A percentile compares a stretch with the other conserved stretches of the same genome.
Evolutionary conservation across 1,140 invertebrate genomes (phyloP).

Genomic region (Trachymyrmex cornetzi): DNA sequence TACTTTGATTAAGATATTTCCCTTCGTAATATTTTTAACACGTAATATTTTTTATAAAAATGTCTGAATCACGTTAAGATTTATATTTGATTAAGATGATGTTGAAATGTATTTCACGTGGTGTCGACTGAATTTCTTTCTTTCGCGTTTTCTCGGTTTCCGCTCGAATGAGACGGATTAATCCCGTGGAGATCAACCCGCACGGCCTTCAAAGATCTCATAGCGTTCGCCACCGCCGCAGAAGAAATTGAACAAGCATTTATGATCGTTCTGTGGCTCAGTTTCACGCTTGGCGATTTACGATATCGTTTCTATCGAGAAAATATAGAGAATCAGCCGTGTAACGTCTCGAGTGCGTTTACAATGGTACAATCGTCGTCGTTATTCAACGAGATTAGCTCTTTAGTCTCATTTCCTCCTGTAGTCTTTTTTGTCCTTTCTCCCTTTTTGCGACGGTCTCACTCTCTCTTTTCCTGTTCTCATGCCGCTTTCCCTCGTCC

Average conservation of each 20-base stretch:
- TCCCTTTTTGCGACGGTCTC: neutral
- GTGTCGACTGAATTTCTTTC: neutral
- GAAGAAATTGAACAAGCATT: slow-evolving; percentile 52
- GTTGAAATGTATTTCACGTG: neutral
- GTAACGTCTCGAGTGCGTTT: slow-evolving; percentile 4
- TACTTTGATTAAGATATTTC: too few relatives aligned
- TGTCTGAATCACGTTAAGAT: neutral
- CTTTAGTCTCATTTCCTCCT: slow-evolving; percentile 33
- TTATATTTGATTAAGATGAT: slow-evolving; percentile 15
- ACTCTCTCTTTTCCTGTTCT: neutral
- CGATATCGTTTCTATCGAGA: slow-evolving; percentile 48
- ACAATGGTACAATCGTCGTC: slow-evolving; percentile 37
- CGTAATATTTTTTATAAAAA: neutral
- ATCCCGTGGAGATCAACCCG: slow-evolving; percentile 32
- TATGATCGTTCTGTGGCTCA: slow-evolving; percentile 24
- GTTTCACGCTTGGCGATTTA: slow-evolving; percentile 47
- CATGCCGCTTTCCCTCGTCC: slow-evolving; percentile 31
- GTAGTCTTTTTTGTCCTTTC: neutral
- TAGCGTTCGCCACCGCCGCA: neutral
- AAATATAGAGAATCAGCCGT: slow-evolving; percentile 13
- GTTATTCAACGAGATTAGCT: slow-evolving; percentile 63
- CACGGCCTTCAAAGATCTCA: slow-evolving; percentile 3
- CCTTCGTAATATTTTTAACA: too few relatives aligned
- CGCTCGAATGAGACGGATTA: slow-evolving; percentile 24
- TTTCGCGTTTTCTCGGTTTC: neutral